Percentiles rank a stretch among this genome's conserved stretches.
Conservation (phyloP, 2,888 invertebrate species). For the Campaea margaritaria region DNA sequence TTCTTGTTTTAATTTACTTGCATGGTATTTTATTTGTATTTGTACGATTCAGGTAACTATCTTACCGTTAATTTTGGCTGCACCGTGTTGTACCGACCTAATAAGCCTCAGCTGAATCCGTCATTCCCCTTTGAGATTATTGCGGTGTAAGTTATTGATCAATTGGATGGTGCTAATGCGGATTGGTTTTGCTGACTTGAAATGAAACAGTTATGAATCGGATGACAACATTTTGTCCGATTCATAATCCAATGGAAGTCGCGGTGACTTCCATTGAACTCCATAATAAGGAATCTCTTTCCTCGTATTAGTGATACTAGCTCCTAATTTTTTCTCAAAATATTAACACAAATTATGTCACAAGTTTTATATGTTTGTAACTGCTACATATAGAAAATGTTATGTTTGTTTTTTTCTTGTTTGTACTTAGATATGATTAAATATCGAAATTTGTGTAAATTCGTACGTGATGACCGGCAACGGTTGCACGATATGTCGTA, state of each 20-base stretch:
- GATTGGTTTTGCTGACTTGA: constrained; percentile 71
- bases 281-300: constrained; percentile 79
- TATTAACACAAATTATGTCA: constrained; percentile 82
- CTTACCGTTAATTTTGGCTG: background rate
- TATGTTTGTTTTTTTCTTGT: constrained; percentile 79
- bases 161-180: constrained; percentile 70
- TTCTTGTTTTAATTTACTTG: no score
- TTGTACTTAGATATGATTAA: constrained; percentile 69
- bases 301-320: constrained; percentile 85
- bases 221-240: constrained; percentile 81
- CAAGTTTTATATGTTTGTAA: constrained; percentile 74
- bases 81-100: background rate
- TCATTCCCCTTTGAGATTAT: constrained; percentile 44
- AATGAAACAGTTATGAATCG: constrained; percentile 78
- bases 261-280: constrained; percentile 58
- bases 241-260: constrained; percentile 65
- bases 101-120: no score
- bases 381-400: constrained; percentile 77
- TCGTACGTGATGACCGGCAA: constrained; percentile 58
- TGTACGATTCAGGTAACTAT: no score
- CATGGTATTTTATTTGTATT: no score
- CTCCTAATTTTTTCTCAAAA: constrained; percentile 80
- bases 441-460: constrained; percentile 66
- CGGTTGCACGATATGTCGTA: constrained; percentile 73
- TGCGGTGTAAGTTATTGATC: constrained; percentile 38